Evolutionary conservation across 2,113 vertebrate genomes (phyloP).

Genomic region (Panthera uncia): DNA sequence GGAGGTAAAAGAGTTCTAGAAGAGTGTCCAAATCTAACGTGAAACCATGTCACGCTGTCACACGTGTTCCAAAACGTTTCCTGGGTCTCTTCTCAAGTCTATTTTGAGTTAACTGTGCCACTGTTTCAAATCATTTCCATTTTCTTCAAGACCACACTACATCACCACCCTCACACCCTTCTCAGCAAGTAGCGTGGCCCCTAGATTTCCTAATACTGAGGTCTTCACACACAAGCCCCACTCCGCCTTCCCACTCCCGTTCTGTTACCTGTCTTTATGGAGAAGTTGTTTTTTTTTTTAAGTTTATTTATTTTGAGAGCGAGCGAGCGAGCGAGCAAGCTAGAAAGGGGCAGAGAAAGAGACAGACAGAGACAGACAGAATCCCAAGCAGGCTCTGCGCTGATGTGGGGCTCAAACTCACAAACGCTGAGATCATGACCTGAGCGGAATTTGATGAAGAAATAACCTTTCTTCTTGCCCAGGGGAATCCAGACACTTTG

Average conservation of each 20-base stretch:
- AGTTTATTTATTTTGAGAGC: too few relatives aligned
- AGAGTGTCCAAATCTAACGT: background rate
- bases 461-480: background rate
- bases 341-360: too few relatives aligned
- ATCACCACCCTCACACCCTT: background rate
- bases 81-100: background rate
- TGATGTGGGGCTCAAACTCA: too few relatives aligned
- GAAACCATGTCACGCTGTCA: background rate
- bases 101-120: background rate
- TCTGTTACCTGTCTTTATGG: background rate
- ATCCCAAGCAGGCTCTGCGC: too few relatives aligned
- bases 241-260: background rate
- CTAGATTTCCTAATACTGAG: background rate
- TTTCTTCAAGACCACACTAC: background rate
- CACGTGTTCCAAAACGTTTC: background rate
- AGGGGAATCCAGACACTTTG: background rate
- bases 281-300: too few relatives aligned
- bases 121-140: background rate
- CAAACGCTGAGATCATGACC: too few relatives aligned
- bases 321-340: too few relatives aligned
- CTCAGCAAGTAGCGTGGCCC: background rate
- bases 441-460: background rate
- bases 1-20: background rate
- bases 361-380: too few relatives aligned
- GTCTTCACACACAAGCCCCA: background rate